Conservation (phyloP, 1,140 invertebrate species). For the Dermatophagoides farinae region DNA sequence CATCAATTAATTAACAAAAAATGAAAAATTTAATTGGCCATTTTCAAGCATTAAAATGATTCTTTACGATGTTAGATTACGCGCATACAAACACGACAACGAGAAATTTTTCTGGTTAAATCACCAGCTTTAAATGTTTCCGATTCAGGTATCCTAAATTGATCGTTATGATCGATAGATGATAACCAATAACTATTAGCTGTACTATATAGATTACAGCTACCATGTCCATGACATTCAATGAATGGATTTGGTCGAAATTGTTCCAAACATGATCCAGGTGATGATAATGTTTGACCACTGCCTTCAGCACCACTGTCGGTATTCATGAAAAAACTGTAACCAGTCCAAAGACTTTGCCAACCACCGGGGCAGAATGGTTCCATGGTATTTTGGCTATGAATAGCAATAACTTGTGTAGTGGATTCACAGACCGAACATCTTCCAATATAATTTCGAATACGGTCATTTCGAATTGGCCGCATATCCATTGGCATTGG, state of each 20-base stretch:
- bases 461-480: slow-evolving; percentile 60
- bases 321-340: slow-evolving; percentile 81
- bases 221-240: slow-evolving; percentile 77
- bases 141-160: slow-evolving; percentile 58
- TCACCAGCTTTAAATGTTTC: slow-evolving; percentile 80
- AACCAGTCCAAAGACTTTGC: slow-evolving; percentile 69
- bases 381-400: slow-evolving; percentile 61
- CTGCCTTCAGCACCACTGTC: slow-evolving; percentile 67
- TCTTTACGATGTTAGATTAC: background rate
- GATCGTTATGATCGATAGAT: slow-evolving; percentile 54
- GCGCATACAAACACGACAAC: slow-evolving; percentile 78
- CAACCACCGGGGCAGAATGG: slow-evolving; percentile 67
- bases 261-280: slow-evolving; percentile 75
- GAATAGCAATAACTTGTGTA: slow-evolving; percentile 62
- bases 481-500: slow-evolving; percentile 63
- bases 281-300: slow-evolving; percentile 72
- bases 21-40: no score
- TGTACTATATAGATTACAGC: slow-evolving; percentile 89
- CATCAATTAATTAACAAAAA: no score
- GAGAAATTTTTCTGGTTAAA: slow-evolving; percentile 56
- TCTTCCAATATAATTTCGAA: slow-evolving; percentile 66
- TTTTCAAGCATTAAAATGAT: no score
- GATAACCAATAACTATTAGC: slow-evolving; percentile 96
- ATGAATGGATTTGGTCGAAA: slow-evolving; percentile 78
- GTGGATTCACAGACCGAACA: slow-evolving; percentile 77